Evolutionary conservation across 2,888 invertebrate genomes (phyloP).

Genomic region (Andrena hattorfiana): DNA sequence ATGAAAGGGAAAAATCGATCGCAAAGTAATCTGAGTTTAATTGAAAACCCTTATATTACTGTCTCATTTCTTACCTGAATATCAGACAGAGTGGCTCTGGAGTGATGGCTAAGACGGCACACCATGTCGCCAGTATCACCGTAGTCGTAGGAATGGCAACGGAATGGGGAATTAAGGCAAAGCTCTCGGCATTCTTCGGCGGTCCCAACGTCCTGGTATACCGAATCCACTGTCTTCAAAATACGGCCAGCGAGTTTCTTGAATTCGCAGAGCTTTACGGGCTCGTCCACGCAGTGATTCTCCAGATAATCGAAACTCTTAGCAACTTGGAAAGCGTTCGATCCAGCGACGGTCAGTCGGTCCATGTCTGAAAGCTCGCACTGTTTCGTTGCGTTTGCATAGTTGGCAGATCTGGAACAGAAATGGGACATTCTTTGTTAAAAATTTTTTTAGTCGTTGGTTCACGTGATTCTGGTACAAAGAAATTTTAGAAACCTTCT

Average conservation of each 20-base stretch:
- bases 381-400: slow-evolving; percentile 93
- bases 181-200: slow-evolving; percentile 95
- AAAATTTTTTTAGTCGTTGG: neutral
- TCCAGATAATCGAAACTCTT: slow-evolving; percentile 92
- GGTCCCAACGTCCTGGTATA: slow-evolving; percentile 95
- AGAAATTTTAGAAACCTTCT: neutral
- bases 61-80: slow-evolving; percentile 88
- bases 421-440: neutral
- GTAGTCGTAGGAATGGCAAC: slow-evolving; percentile 97
- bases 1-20: too few species aligned
- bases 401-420: slow-evolving; percentile 94
- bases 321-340: slow-evolving; percentile 89
- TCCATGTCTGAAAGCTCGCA: slow-evolving; percentile 97
- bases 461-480: too few species aligned
- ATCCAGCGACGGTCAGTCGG: slow-evolving; percentile 94
- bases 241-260: slow-evolving; percentile 95
- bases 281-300: slow-evolving; percentile 97
- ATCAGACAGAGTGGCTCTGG: slow-evolving; percentile 94
- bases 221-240: slow-evolving; percentile 96
- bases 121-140: slow-evolving; percentile 97
- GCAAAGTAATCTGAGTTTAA: neutral
- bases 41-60: neutral
- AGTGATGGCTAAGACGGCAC: slow-evolving; percentile 96
- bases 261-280: slow-evolving; percentile 97
- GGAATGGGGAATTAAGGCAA: slow-evolving; percentile 94